Evolutionary conservation across 2,888 invertebrate species (phyloP), one percentile per base, ranked within the genome.

Genomic region (Apotomis capreana): DNA sequence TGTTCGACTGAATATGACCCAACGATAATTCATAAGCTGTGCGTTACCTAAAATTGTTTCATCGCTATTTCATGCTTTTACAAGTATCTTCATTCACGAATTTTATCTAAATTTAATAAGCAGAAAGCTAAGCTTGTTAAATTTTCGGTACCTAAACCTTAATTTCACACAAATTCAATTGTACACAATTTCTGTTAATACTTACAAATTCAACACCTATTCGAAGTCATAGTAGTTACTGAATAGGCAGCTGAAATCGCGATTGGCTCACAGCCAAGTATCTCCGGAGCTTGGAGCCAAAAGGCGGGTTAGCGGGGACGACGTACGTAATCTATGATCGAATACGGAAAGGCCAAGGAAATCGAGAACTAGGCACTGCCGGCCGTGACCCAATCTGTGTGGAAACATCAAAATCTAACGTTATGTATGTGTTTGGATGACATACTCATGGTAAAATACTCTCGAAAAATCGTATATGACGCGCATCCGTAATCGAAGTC

Each of bases 291-390:
- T 67, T 69, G 40, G 10, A 52, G 51, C 37, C 15, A 60, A 64
- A 65, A 64, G 65, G 46, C 55, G 64, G 65, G 44, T 54, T 46
- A 36, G 49, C 54, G 54, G 57, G n/a, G n/a, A n/a, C n/a, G n/a
- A 26, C 71, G 67, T n/a, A 52, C 51, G 61, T 67, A 51, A 62
- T 68, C 67, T 71, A 52, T 61, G 61, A 71, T 62, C 57, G 40
- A 60, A 55, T 57, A 67, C 60, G 67, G 57, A 68, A 58, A 71
- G 71, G 67, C 67, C 67, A 71, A 71, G 71, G 71, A 61, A 68
- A 68, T 57, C 71, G 40, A 71, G 46, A 37, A 44, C 55, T 49
- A 36, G 26, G 13, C 26, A 65, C 44, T 55, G 58, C 13, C 49
- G 67, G 58, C 67, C 67, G 58, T 67, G 67, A 67, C 67, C 67